Percentiles rank a stretch among this genome's conserved stretches.
phyloP scores from a whole-genome alignment of 2,797 vertebrate species.

The Gymnothorax reevesii region DNA sequence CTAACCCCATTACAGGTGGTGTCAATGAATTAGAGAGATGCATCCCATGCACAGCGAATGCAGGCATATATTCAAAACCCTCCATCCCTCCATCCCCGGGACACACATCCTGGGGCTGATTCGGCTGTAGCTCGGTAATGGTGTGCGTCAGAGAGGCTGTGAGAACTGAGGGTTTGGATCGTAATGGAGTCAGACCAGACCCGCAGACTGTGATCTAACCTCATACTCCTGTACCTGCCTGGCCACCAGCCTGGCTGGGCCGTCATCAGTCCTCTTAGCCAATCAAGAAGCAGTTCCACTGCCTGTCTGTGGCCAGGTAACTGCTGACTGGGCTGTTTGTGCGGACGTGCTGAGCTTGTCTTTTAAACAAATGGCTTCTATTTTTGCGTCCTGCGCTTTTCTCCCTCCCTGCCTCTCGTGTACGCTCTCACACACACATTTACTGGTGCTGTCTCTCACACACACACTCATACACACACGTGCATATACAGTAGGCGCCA shows the following conservation, averaged over 20 bases:
- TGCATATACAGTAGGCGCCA: no score
- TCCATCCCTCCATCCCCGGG: neutral
- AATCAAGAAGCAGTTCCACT: neutral
- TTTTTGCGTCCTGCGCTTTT: neutral
- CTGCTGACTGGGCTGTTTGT: conserved; percentile 37
- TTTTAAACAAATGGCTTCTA: neutral
- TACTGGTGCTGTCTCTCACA: neutral
- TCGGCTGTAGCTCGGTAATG: neutral
- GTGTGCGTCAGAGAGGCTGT: neutral
- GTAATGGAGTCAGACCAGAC: neutral
- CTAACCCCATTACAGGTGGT: neutral
- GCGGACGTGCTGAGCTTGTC: conserved; percentile 34
- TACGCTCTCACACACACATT: neutral
- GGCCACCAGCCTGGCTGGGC: neutral
- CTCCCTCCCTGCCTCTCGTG: conserved; percentile 5
- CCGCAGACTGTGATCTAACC: neutral
- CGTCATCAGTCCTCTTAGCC: conserved; percentile 25
- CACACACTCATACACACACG: neutral
- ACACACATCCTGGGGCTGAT: neutral
- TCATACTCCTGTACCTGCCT: conserved; percentile 3
- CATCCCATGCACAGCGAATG: no score
- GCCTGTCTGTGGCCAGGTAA: neutral
- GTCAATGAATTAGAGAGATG: no score
- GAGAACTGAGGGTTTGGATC: neutral
- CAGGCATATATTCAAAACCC: no score